Evolutionary conservation across 2,797 vertebrate species (phyloP), one percentile per base, ranked within the genome.

Genomic region (Sebastes oblongus): DNA sequence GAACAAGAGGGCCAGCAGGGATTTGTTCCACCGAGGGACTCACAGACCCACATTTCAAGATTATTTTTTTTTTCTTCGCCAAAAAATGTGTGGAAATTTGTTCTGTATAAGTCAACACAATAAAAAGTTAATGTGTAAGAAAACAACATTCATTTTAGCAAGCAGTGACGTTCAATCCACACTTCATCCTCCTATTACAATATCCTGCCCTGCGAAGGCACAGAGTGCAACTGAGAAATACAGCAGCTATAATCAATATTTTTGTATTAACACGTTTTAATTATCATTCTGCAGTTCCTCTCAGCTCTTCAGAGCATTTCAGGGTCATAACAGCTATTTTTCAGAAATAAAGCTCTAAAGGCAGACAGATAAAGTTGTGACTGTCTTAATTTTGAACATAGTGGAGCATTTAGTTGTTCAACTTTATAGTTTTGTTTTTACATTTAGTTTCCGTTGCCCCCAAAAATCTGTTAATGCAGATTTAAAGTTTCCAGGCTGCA

Each of bases 1-100:
- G 59, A 74, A 71, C 78, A 46, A 56, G 73, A 29, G 68, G 86
- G 78, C 84, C 90, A 42, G 82, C 56, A 79, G 85, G 79, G 89
- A 88, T 83, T 86, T 60, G 75, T 80, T 80, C 80, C 82, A 34
- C 75, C 29, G 56, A 56, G 69, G 61, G 34, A 77, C 12, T 46
- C 42, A 16, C 72, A 77, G 61, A 72, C 46, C 29, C 69, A 75
- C 50, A 77, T 77, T 79, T 82, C 32, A 32, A 65, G 25, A 78
- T 64, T 64, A 3, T 1, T 39, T 55, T 46, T 61, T 66, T 34
- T 66, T 60, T 24, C 36, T 66, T 55, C 6, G 4, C 11, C 29
- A 71, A 64, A 29, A 80, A 82, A 68, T 74, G 13, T 8, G 67
- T 29, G 72, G 55, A 83, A 77, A 82, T 88, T 39, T 86, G 81